These are phyloP conservation scores for Plestiodon gilberti DNA, from an alignment of 2,113 vertebrate species.

Conservation along the genomic window DNA sequence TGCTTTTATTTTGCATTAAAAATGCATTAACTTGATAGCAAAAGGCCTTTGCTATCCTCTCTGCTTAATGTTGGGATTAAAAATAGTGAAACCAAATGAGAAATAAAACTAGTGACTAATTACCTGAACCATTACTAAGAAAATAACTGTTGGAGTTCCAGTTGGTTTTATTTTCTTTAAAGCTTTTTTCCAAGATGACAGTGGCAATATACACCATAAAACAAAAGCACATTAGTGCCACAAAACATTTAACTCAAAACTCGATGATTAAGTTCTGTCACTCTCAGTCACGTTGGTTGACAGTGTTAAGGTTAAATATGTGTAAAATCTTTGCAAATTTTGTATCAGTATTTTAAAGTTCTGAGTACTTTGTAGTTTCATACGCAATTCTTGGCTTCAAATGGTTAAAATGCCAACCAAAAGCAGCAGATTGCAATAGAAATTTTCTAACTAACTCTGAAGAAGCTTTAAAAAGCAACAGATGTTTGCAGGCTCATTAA, in stretches of 20 bases:
- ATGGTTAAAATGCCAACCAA: conserved; percentile 58
- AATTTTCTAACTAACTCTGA: conserved; percentile 57
- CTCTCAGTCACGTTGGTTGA: not conserved
- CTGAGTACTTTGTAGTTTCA: not conserved
- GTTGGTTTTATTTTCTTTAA: conserved; percentile 5
- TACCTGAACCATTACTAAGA: not conserved
- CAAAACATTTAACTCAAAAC: conserved; percentile 6
- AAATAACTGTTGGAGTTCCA: not conserved
- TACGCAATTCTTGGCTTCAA: conserved; percentile 26
- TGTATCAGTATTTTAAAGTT: not conserved
- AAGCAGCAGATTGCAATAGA: conserved; percentile 41
- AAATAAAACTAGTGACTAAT: not conserved
- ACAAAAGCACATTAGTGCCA: conserved; percentile 20
- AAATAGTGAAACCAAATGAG: not conserved
- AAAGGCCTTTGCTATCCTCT: conserved; percentile 26
- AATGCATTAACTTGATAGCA: conserved; percentile 13
- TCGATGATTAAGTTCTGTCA: not conserved
- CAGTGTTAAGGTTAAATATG: not conserved
- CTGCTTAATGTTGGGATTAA: conserved; percentile 3
- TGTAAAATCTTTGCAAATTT: not conserved
- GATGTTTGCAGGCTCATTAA: conserved; percentile 65
- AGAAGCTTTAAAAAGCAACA: conserved; percentile 53
- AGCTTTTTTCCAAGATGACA: not conserved
- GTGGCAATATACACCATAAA: conserved; percentile 16
- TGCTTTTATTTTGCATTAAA: conserved; percentile 20